Percentiles rank a stretch among this genome's conserved stretches.
Conservation (phyloP, 1,140 invertebrate genomes). For the Trachelipus rathkii region DNA sequence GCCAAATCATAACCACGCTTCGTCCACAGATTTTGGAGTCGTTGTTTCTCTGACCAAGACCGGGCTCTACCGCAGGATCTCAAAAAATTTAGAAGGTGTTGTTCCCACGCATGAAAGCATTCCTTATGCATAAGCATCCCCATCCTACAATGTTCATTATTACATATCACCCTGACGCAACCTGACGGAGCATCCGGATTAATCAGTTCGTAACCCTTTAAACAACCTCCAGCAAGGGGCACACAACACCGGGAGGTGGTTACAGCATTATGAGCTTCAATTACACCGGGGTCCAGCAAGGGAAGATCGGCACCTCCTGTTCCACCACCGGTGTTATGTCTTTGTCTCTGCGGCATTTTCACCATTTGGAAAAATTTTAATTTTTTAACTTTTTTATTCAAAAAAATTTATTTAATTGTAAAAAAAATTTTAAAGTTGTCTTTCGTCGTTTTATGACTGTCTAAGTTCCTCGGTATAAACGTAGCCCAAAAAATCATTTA, state of each 20-base stretch:
- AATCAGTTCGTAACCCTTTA: slow-evolving; percentile 61
- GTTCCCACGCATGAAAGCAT: slow-evolving; percentile 92
- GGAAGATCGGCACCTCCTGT: slow-evolving; percentile 41
- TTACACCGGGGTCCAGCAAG: slow-evolving; percentile 49
- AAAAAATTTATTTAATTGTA: no score
- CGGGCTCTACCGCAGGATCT: slow-evolving; percentile 82
- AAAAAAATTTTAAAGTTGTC: no score
- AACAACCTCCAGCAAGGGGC: slow-evolving; percentile 66
- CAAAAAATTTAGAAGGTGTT: slow-evolving; percentile 74
- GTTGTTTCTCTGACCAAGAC: slow-evolving; percentile 88
- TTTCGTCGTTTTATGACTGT: no score
- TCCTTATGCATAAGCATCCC: slow-evolving; percentile 91
- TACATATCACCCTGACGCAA: slow-evolving; percentile 84
- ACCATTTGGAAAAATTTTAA: slow-evolving; percentile 29
- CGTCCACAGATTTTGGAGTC: slow-evolving; percentile 92
- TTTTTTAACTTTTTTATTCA: no score
- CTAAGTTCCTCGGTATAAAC: no score
- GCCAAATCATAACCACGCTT: slow-evolving; percentile 95
- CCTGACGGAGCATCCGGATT: slow-evolving; percentile 65
- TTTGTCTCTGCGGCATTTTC: slow-evolving; percentile 45
- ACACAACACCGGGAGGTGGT: slow-evolving; percentile 67
- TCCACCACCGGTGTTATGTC: slow-evolving; percentile 45
- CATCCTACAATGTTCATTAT: slow-evolving; percentile 81
- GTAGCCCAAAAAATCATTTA: no score
- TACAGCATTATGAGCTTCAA: slow-evolving; percentile 49